These are phyloP conservation scores for Diuraphis noxia DNA, from an alignment of 1,140 invertebrate species.

Conservation along the genomic window DNA sequence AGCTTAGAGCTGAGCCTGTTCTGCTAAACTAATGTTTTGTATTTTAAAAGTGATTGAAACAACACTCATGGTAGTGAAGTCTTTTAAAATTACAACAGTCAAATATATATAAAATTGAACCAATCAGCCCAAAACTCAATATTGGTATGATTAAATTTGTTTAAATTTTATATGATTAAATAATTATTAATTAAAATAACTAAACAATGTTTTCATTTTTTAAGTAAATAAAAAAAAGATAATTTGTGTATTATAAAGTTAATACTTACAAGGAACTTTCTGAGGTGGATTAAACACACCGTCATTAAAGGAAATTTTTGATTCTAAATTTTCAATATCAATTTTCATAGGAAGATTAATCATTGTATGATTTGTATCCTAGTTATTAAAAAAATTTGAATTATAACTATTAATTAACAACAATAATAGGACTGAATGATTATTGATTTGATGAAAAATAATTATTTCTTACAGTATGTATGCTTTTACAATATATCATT, in stretches of 20 bases:
- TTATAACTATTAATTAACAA: not conserved
- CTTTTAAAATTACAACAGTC: too few relatives aligned
- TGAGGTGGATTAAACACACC: not conserved
- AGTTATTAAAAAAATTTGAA: not conserved
- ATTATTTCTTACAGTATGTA: conserved; percentile 22
- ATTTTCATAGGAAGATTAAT: not conserved
- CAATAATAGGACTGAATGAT: not conserved
- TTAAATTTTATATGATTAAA: too few relatives aligned
- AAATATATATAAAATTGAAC: too few relatives aligned
- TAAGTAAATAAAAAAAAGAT: too few relatives aligned
- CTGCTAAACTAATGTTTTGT: too few relatives aligned
- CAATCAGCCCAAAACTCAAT: too few relatives aligned
- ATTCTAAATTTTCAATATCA: not conserved
- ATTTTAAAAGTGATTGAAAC: too few relatives aligned
- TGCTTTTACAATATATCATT: conserved; percentile 15
- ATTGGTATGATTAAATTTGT: too few relatives aligned
- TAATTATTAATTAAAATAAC: too few relatives aligned
- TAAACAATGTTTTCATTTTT: too few relatives aligned
- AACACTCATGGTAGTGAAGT: too few relatives aligned
- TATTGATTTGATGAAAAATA: not conserved
- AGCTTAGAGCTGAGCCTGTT: too few relatives aligned
- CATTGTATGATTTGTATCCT: not conserved
- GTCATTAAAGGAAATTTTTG: conserved; percentile 29
- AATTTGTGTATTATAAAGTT: not conserved
- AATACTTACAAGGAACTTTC: conserved; percentile 39